A percentile compares a stretch with the other conserved stretches of the same genome.
Conservation (phyloP, 2,797 vertebrate genomes). For the Prunella strophiata region DNA sequence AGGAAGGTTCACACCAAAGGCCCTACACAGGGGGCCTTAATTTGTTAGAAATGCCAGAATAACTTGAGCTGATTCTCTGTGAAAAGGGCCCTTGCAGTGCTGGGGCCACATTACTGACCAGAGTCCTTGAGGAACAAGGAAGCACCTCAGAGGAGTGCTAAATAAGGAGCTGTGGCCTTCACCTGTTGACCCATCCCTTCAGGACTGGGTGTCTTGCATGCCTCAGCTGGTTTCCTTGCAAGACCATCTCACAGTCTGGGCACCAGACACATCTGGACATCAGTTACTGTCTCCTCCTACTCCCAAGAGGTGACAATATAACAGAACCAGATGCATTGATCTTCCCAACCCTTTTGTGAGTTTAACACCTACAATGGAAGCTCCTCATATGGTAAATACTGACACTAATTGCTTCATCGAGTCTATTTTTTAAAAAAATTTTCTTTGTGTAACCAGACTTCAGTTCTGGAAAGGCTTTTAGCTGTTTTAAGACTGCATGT, state of each 20-base stretch:
- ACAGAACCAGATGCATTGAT: background rate
- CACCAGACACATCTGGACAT: background rate
- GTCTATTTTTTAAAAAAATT: background rate
- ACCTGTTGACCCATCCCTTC: background rate
- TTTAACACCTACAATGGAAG: background rate
- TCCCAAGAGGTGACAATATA: background rate
- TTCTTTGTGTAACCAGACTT: background rate
- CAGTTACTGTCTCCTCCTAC: background rate
- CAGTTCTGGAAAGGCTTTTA: background rate
- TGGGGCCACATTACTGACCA: background rate
- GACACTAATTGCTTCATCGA: background rate
- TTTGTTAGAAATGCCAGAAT: background rate
- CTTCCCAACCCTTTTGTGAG: background rate
- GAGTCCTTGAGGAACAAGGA: background rate
- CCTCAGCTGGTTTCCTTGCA: background rate
- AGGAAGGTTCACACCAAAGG: background rate
- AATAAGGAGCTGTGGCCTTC: background rate
- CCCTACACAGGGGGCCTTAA: too few species aligned
- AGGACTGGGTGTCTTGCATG: background rate
- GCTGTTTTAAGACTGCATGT: background rate
- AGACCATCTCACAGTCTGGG: background rate
- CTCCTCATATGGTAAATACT: background rate
- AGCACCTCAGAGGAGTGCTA: background rate
- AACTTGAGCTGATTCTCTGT: background rate
- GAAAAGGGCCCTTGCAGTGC: fast-evolving